These are phyloP conservation scores for Graptemys geographica DNA, from an alignment of 2,797 vertebrate genomes.

Conservation along the genomic window DNA sequence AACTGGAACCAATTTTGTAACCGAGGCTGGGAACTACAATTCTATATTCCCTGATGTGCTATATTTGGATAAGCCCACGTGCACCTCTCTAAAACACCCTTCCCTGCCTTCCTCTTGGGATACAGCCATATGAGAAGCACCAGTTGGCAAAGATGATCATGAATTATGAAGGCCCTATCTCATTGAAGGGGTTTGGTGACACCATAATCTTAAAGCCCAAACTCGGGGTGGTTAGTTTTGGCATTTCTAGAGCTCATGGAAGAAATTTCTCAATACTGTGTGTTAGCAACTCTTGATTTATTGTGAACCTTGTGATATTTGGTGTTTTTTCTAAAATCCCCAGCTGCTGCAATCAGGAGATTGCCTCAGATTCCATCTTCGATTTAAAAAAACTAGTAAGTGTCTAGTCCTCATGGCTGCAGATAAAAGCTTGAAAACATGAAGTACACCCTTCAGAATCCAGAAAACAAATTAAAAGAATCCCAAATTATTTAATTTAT, in stretches of 20 bases:
- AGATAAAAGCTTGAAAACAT: background rate
- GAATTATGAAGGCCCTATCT: background rate
- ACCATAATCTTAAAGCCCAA: background rate
- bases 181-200: background rate
- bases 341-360: background rate
- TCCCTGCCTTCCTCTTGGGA: background rate
- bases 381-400: background rate
- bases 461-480: background rate
- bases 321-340: background rate
- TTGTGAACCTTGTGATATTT: background rate
- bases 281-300: background rate
- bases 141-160: background rate
- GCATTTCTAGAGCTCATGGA: background rate
- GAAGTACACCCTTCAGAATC: background rate
- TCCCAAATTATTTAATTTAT: background rate
- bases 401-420: background rate
- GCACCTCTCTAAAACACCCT: background rate
- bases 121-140: background rate
- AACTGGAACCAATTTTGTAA: background rate
- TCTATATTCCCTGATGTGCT: background rate
- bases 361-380: background rate
- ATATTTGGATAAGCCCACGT: background rate
- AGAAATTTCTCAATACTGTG: background rate
- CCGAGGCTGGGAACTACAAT: background rate
- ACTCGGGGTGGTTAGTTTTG: background rate